Evolutionary conservation across 2,888 invertebrate genomes (phyloP).

Genomic region (Stegophylla sp.): DNA sequence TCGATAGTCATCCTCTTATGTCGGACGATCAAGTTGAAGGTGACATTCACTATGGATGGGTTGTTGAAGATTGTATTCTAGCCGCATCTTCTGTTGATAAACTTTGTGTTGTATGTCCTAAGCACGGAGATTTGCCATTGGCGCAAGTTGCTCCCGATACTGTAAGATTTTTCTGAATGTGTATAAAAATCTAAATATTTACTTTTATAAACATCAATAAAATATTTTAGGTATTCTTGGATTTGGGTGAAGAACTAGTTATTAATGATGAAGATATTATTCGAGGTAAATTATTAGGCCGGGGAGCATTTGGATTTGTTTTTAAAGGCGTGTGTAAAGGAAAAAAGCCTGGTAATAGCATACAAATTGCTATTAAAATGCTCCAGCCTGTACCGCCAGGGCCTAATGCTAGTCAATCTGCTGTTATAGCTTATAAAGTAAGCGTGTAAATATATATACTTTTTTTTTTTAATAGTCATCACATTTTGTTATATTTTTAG

Average conservation of each 20-base stretch:
- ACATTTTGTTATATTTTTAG: constrained; percentile 64
- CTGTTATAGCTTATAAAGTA: constrained; percentile 70
- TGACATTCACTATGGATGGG: constrained; percentile 76
- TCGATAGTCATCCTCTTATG: constrained; percentile 75
- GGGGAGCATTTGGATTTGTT: constrained; percentile 99
- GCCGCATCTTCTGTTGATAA: constrained; percentile 73
- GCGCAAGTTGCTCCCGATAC: constrained; percentile 91
- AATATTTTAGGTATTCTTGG: constrained; percentile 76
- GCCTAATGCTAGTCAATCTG: constrained; percentile 72
- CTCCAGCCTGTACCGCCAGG: constrained; percentile 92
- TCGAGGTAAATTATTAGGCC: constrained; percentile 79
- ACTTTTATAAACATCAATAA: not conserved
- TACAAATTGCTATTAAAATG: constrained; percentile 92
- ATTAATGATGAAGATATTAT: constrained; percentile 84
- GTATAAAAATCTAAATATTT: not conserved
- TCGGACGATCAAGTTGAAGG: constrained; percentile 65
- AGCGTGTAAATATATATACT: constrained; percentile 5
- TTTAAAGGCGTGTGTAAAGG: constrained; percentile 79
- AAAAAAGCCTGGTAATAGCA: constrained; percentile 67
- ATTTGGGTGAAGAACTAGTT: constrained; percentile 81
- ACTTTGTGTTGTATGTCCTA: constrained; percentile 74
- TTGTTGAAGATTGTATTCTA: constrained; percentile 95
- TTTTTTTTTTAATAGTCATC: not conserved
- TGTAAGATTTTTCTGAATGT: constrained; percentile 67
- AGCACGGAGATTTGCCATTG: constrained; percentile 78